Evolutionary conservation across 2,113 vertebrate species (phyloP).

Genomic region (Polyodon spathula): DNA sequence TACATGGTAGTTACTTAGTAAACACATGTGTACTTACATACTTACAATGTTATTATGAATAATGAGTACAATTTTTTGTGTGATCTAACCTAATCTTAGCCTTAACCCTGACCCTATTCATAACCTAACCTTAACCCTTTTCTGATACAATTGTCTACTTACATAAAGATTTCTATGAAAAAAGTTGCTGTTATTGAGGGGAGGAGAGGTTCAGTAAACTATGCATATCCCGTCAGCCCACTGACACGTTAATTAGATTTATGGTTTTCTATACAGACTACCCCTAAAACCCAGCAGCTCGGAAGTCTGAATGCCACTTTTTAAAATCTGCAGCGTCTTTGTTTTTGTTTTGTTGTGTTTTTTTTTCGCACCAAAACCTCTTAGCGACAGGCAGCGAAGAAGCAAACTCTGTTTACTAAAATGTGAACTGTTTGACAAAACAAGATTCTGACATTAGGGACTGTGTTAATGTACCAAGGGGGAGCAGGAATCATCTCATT

Average conservation of each 20-base stretch:
- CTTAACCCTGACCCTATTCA: too few relatives aligned
- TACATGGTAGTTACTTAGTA: too few relatives aligned
- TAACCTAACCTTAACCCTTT: too few relatives aligned
- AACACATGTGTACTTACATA: too few relatives aligned
- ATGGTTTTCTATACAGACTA: not conserved
- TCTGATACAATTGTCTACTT: too few relatives aligned
- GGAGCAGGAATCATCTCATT: too few relatives aligned
- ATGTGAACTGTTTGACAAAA: not conserved
- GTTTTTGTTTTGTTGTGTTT: too few relatives aligned
- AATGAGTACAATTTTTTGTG: too few relatives aligned
- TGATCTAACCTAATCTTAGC: too few relatives aligned
- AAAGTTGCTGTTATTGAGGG: slow-evolving; percentile 52
- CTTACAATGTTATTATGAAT: too few relatives aligned
- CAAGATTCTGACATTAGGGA: not conserved
- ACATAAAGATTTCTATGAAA: too few relatives aligned
- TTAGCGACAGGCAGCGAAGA: not conserved
- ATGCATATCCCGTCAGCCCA: slow-evolving; percentile 10
- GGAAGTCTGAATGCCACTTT: not conserved
- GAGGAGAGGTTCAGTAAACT: slow-evolving; percentile 5
- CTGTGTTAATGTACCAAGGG: not conserved
- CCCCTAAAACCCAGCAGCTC: not conserved
- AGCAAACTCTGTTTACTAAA: slow-evolving; percentile 2
- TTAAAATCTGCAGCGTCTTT: too few relatives aligned
- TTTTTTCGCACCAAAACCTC: not conserved
- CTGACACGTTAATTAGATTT: slow-evolving; percentile 8